These are phyloP conservation scores for Vesta saturnalis DNA, from an alignment of 2,888 invertebrate genomes.

Conservation along the genomic window DNA sequence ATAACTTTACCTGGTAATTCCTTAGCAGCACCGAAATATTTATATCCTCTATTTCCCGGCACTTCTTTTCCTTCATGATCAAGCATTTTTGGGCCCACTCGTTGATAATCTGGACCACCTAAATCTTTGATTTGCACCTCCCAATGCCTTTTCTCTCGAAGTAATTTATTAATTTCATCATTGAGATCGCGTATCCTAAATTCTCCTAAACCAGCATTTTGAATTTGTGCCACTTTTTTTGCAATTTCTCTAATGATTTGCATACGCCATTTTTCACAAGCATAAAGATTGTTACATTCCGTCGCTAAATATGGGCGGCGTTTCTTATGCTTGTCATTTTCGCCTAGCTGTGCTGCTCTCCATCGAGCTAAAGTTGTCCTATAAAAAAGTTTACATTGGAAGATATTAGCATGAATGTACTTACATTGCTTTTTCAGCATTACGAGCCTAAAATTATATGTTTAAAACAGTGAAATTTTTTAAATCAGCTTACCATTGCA, in stretches of 20 bases:
- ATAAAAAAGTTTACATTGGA: conserved; percentile 42
- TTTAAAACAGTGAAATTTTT: background rate
- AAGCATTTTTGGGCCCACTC: conserved; percentile 92
- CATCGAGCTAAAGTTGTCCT: conserved; percentile 99
- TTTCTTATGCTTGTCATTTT: conserved; percentile 84
- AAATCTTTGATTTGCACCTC: conserved; percentile 95
- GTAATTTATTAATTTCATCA: conserved; percentile 98
- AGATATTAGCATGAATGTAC: conserved; percentile 58
- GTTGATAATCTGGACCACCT: conserved; percentile 93
- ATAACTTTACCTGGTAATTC: conserved; percentile 82
- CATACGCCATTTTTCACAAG: conserved; percentile 95
- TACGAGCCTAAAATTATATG: conserved; percentile 76
- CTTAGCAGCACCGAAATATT: conserved; percentile 98
- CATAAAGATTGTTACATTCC: conserved; percentile 90
- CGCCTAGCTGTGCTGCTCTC: conserved; percentile 95
- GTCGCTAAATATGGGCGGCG: conserved; percentile 94
- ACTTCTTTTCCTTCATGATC: conserved; percentile 96
- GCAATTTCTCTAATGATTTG: conserved; percentile 98
- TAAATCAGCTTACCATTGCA: background rate
- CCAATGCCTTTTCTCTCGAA: conserved; percentile 97
- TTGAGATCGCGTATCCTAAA: conserved; percentile 97
- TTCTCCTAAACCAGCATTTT: conserved; percentile 99
- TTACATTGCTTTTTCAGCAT: conserved; percentile 98
- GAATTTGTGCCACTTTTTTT: conserved; percentile 98
- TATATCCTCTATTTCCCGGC: conserved; percentile 97